Evolutionary conservation across 1,140 invertebrate species (phyloP).

Genomic region (Bombus sibiricus): DNA sequence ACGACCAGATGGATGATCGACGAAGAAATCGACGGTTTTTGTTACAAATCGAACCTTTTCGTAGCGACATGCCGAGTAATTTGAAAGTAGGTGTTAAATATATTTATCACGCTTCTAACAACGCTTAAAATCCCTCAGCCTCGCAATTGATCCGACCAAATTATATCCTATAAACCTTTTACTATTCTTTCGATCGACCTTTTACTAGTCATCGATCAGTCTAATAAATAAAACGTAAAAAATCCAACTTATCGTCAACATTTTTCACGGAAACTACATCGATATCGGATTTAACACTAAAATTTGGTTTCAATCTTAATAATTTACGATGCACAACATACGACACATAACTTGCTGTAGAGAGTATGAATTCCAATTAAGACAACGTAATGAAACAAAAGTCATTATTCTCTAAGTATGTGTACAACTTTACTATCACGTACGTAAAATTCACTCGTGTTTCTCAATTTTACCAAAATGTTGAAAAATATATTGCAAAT

Average conservation of each 20-base stretch:
- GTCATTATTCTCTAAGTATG: too few relatives aligned
- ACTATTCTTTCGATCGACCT: not conserved
- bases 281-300: not conserved
- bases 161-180: not conserved
- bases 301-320: not conserved
- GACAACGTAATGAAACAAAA: too few relatives aligned
- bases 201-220: too few relatives aligned
- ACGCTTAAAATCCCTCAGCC: not conserved
- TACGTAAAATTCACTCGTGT: too few relatives aligned
- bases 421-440: too few relatives aligned
- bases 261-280: not conserved
- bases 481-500: not conserved
- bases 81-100: constrained; percentile 53
- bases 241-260: not conserved
- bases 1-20: constrained; percentile 38
- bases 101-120: constrained; percentile 41
- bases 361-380: too few relatives aligned
- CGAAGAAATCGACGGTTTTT: constrained; percentile 37
- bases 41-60: constrained; percentile 12
- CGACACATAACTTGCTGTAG: too few relatives aligned
- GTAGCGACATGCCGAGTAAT: constrained; percentile 39
- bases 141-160: not conserved
- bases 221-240: not conserved
- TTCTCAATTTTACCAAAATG: too few relatives aligned
- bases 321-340: not conserved